Conservation (phyloP, 2,888 invertebrate genomes). For the Leptinotarsa haldemani region DNA sequence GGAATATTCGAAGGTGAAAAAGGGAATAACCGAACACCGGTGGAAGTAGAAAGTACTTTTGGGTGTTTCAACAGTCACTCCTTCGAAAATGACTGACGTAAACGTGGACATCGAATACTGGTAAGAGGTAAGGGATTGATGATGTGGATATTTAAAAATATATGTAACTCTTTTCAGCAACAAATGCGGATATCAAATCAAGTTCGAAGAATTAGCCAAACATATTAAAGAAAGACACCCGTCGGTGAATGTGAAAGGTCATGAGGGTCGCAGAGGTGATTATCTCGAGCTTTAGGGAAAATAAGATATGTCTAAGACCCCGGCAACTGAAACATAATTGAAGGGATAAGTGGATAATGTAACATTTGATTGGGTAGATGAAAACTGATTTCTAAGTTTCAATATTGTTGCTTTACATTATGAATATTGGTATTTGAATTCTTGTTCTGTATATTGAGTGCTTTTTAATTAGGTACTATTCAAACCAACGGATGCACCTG, state of each 20-base stretch:
- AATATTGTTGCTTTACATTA: too few species aligned
- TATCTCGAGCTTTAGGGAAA: not conserved
- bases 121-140: not conserved
- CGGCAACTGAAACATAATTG: too few species aligned
- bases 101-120: not conserved
- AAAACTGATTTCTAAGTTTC: too few species aligned
- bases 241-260: slow-evolving; percentile 47
- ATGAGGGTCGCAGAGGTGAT: slow-evolving; percentile 52
- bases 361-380: too few species aligned
- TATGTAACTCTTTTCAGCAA: slow-evolving; percentile 44
- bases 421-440: too few species aligned
- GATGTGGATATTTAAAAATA: not conserved
- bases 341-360: too few species aligned
- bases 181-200: slow-evolving; percentile 52
- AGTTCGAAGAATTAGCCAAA: slow-evolving; percentile 51
- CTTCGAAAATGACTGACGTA: not conserved
- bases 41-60: too few species aligned
- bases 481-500: too few species aligned
- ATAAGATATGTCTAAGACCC: not conserved
- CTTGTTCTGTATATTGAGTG: too few species aligned
- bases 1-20: too few species aligned
- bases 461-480: too few species aligned
- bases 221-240: slow-evolving; percentile 48
- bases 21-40: too few species aligned
- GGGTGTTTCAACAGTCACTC: not conserved